Conservation (phyloP, 2,888 invertebrate species). For the Diaphora mendica region DNA sequence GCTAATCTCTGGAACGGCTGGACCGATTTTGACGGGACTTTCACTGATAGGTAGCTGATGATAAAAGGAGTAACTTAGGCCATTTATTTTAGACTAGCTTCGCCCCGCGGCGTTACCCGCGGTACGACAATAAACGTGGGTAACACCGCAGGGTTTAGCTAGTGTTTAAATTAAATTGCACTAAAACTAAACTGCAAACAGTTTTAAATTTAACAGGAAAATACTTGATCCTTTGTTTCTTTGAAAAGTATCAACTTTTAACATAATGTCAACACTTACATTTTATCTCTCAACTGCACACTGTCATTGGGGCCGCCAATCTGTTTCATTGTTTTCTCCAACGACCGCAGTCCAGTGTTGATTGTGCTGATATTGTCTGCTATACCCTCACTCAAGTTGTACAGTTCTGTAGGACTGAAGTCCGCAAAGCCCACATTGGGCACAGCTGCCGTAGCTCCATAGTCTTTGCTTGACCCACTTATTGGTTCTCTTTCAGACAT, state of each 20-base stretch:
- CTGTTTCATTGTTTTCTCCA: slow-evolving; percentile 91
- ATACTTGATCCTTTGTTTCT: background rate
- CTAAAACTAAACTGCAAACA: background rate
- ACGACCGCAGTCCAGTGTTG: slow-evolving; percentile 89
- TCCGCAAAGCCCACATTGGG: slow-evolving; percentile 90
- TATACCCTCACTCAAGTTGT: slow-evolving; percentile 92
- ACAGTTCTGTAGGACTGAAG: slow-evolving; percentile 91
- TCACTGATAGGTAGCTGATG: too few relatives aligned
- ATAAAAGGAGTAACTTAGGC: too few relatives aligned
- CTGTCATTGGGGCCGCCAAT: slow-evolving; percentile 92
- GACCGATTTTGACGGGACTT: too few relatives aligned
- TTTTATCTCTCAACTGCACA: slow-evolving; percentile 82
- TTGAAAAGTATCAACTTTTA: background rate
- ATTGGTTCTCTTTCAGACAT: slow-evolving; percentile 81
- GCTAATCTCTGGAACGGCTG: too few relatives aligned
- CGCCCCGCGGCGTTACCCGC: too few relatives aligned
- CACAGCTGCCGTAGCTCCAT: slow-evolving; percentile 81
- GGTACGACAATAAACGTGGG: too few relatives aligned
- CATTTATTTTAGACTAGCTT: too few relatives aligned
- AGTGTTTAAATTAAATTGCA: too few relatives aligned
- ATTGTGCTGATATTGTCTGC: slow-evolving; percentile 93
- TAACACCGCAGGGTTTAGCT: too few relatives aligned
- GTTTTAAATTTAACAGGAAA: background rate
- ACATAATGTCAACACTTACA: slow-evolving; percentile 63
- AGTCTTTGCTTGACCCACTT: slow-evolving; percentile 74